These are phyloP conservation scores for Gopherus evgoodei DNA, from an alignment of 2,113 vertebrate species.

Conservation along the genomic window DNA sequence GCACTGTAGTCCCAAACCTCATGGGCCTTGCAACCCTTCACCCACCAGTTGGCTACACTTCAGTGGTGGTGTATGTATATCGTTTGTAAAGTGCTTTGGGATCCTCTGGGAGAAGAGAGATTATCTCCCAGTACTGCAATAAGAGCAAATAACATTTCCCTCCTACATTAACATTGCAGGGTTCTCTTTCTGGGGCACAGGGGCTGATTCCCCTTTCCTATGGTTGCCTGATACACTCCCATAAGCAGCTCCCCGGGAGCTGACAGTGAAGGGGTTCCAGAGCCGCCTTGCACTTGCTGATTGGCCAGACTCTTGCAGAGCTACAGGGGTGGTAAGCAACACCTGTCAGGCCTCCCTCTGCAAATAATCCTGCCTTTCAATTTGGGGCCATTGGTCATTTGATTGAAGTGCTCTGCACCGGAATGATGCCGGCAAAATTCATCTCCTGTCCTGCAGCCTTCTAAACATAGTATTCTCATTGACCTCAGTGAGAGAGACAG, in stretches of 20 bases:
- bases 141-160: not conserved
- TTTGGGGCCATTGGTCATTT: not conserved
- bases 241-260: not conserved
- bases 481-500: not conserved
- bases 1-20: not conserved
- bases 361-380: not conserved
- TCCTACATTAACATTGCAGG: not conserved
- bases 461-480: not conserved
- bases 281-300: not conserved
- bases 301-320: not conserved
- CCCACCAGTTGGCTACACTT: not conserved
- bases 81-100: not conserved
- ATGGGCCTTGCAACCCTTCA: not conserved
- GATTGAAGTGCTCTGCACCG: not conserved
- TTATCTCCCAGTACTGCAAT: not conserved
- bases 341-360: not conserved
- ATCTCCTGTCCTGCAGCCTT: not conserved
- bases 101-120: not conserved
- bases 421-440: not conserved
- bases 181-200: fast-evolving
- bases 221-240: not conserved
- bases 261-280: not conserved
- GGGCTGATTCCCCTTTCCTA: not conserved
- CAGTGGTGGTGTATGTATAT: not conserved
- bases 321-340: not conserved